Evolutionary conservation across 2,888 invertebrate species (phyloP), one percentile per base, ranked within the genome.

Genomic region (Pemphredon lugubris): DNA sequence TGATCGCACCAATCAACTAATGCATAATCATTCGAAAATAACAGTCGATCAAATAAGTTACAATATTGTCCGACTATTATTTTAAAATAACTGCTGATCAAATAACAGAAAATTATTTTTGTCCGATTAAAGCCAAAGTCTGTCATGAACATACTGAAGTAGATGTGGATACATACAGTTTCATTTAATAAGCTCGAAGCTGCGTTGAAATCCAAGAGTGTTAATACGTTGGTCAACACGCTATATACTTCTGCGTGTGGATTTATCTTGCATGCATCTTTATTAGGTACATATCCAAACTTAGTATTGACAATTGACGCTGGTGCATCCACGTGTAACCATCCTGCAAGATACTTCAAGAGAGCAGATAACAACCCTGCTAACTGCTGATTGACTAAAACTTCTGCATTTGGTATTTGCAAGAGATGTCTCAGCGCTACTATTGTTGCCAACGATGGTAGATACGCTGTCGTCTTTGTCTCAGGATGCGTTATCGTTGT

Each of bases 221-320:
- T 84, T 34, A 87, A 59, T 40, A 86, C 78, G 30, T 83, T 83
- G 11, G 77, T 73, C 1, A 88, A 75, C 4, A 87, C 86, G 0
- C 77, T 79, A 54, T 86, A 86, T 13, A 85, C 87, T 63, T 86
- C 84, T 1, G 77, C 77, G 55, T 85, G 81, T 0, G 87, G 88
- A 69, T 79, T 82, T 14, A 88, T 83, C 66, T 87, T 88, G 20
- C 85, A 84, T 0, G 83, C 82, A 21, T 86, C 86, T 39, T 87
- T 81, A 71, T 87, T 88, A 2, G 88, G 88, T 4, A 88, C 85
- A 11, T 86, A 88, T 13, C 88, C 88, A 13, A 83, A 87, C 67
- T 87, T 88, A 2, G 86, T 87, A 34, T 75, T 86, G 6, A 83
- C 55, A 2, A 84, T 67, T 0, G 86, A 85, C 14, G 84, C 73